Evolutionary conservation across 2,797 vertebrate genomes (phyloP), one percentile per base, ranked within the genome.

Genomic region (Silurus lanzhouensis): DNA sequence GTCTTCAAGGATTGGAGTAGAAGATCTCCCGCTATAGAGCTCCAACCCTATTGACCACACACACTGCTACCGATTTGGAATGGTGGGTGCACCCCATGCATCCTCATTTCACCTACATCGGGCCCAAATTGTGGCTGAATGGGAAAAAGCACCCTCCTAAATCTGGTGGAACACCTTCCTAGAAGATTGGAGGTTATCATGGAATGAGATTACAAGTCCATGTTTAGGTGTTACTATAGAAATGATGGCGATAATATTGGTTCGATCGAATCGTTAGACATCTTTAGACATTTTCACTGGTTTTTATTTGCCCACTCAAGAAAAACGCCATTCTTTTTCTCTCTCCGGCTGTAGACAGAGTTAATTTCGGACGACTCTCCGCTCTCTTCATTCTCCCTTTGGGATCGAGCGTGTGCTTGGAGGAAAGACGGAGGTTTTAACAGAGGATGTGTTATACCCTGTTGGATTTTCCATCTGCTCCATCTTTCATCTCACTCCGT

Each of bases 381-480:
- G 3, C 64, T 60, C 38, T 72, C 68, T 20, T 66, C 48, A 57
- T 66, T 74, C 79, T 81, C 17, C 44, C 15, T 52, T 52, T 52
- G 7, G 38, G 48, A n/a, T 66, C 60, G 46, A 20, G 71, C 22
- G 71, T 76, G 82, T 68, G 57, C 48, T 66, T 27, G 0, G 68
- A 72, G 19, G 60, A 81, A 6, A 25, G 63, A 58, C 25, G 22
- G 6, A 48, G 72, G 31, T 63, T 72, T 52, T 83, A 74, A 70
- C 63, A 61, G 79, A 48, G 31, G 60, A 71, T 58, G 46, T 82
- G 48, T 82, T 31, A 67, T 27, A 66, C 31, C 57, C 67, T 82
- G 57, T 74, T 31, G 68, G 70, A 48, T 61, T 61, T 72, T 74
- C 38, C 38, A 48, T 52, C 44, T 44, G 5, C 27, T 80, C 19